These are phyloP conservation scores for Nasonovia ribisnigri DNA, from an alignment of 2,888 invertebrate species.

Conservation along the genomic window DNA sequence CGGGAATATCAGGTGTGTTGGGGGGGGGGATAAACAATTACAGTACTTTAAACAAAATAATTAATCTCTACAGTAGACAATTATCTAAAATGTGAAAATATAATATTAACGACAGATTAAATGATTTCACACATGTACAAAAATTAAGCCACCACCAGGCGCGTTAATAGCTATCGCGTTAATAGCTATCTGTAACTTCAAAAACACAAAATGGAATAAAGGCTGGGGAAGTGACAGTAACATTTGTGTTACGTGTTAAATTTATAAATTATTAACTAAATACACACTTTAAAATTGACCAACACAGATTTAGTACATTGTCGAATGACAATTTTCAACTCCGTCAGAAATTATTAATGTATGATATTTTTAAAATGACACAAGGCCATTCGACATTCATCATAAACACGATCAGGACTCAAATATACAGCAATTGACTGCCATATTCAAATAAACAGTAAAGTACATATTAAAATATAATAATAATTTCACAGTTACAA, in stretches of 20 bases:
- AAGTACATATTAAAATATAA: neutral
- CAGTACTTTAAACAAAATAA: neutral
- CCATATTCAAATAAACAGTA: neutral
- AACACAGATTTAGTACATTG: no score
- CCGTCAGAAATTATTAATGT: neutral
- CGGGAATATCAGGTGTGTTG: fast-evolving
- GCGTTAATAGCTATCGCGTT: neutral
- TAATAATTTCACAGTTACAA: neutral
- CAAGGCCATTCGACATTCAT: neutral
- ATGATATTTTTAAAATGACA: neutral
- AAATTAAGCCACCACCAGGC: neutral
- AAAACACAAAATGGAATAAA: neutral
- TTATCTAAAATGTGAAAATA: neutral
- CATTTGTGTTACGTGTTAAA: neutral
- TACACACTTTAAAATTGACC: neutral
- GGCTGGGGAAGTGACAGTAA: neutral
- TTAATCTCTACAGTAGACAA: neutral
- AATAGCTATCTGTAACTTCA: neutral
- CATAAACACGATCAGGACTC: neutral
- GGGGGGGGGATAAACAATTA: neutral
- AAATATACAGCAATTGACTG: neutral
- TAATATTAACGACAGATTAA: neutral
- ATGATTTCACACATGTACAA: neutral
- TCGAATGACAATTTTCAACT: no score
- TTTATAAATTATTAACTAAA: neutral